phyloP scores from a whole-genome alignment of 2,113 vertebrate species.

The Thinocorus orbignyianus region DNA sequence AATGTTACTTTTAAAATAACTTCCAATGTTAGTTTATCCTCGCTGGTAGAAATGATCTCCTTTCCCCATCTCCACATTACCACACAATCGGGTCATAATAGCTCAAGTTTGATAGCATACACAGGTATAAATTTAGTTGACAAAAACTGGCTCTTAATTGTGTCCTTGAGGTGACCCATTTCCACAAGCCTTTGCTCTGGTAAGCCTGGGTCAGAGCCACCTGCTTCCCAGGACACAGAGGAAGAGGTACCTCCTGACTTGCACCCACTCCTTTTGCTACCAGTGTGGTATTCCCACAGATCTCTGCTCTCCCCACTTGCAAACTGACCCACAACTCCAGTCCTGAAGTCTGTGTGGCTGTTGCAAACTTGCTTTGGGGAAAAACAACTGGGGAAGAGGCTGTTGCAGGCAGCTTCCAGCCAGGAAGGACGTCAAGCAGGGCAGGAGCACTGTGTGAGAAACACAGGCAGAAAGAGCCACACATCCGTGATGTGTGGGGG shows the following conservation, averaged over 20 bases:
- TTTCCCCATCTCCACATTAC: neutral
- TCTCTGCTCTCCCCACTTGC: neutral
- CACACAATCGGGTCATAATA: neutral
- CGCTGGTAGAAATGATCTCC: neutral
- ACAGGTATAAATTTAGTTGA: neutral
- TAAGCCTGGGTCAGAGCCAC: neutral
- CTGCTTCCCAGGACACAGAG: neutral
- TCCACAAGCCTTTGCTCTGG: neutral
- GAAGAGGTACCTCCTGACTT: neutral
- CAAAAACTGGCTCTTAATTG: neutral
- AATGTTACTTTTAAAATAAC: neutral
- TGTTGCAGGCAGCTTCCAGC: neutral
- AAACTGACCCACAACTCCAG: neutral
- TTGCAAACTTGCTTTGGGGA: neutral
- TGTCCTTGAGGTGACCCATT: neutral
- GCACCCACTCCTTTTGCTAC: neutral
- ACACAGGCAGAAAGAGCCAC: neutral
- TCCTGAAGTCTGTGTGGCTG: neutral
- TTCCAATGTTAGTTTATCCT: neutral
- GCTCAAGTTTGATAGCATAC: neutral
- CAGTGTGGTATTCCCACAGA: neutral
- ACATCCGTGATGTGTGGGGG: rapidly evolving
- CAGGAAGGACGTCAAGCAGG: neutral
- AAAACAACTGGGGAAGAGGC: neutral
- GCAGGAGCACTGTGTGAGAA: neutral